phyloP scores from a whole-genome alignment of 1,140 invertebrate species.

The Paraescarpia echinospica region DNA sequence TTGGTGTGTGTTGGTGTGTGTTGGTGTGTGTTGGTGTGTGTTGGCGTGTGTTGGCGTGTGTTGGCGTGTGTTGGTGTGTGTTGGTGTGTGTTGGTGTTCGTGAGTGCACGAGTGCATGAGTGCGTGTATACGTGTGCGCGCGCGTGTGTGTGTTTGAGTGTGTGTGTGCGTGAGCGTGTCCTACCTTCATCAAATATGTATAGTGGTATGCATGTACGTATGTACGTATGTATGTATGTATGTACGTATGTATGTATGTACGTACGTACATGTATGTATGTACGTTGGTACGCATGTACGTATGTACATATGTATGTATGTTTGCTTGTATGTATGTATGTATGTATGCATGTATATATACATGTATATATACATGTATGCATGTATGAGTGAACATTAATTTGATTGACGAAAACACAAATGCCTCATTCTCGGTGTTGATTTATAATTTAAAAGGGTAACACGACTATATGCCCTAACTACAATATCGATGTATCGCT shows the following conservation, averaged over 20 bases:
- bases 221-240: background rate
- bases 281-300: constrained; percentile 8
- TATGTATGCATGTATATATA: constrained; percentile 19
- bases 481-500: background rate
- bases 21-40: too few relatives aligned
- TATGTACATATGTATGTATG: constrained; percentile 17
- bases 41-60: too few relatives aligned
- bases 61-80: too few relatives aligned
- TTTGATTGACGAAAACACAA: too few relatives aligned
- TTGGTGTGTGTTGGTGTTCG: too few relatives aligned
- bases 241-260: background rate
- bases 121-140: constrained; percentile 10
- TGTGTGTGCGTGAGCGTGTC: too few relatives aligned
- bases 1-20: too few relatives aligned
- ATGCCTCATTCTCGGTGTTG: too few relatives aligned
- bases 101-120: too few relatives aligned
- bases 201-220: background rate
- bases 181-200: too few relatives aligned
- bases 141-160: background rate
- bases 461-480: too few relatives aligned
- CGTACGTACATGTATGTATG: background rate
- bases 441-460: too few relatives aligned
- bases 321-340: constrained; percentile 19
- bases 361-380: constrained; percentile 19
- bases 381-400: background rate